These are phyloP conservation scores for Trichoplax adhaerens DNA, from an alignment of 37 sponge, comb jelly and placozoan genomes.

Conservation along the genomic window DNA sequence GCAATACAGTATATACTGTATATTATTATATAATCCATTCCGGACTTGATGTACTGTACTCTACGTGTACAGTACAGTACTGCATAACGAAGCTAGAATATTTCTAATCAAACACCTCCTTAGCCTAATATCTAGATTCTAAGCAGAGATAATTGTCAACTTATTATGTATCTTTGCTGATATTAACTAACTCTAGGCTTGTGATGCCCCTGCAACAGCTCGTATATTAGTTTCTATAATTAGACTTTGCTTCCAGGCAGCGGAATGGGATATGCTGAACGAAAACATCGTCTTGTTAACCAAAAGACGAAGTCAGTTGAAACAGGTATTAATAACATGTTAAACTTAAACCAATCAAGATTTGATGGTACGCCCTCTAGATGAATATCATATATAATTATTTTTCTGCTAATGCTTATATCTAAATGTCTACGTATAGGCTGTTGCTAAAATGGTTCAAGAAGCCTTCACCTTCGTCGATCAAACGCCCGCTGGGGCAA, in stretches of 20 bases:
- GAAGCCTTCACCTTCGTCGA: slow-evolving; percentile 72
- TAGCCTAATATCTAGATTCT: neutral
- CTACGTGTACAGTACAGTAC: neutral
- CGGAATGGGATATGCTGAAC: slow-evolving; percentile 76
- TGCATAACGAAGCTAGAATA: neutral
- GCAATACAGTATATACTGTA: too few relatives aligned
- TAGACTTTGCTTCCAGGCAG: slow-evolving; percentile 59
- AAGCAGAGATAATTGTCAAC: neutral
- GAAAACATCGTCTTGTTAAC: slow-evolving; percentile 73
- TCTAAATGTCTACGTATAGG: neutral
- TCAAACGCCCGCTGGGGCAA: slow-evolving; percentile 47
- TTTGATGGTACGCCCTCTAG: too few relatives aligned
- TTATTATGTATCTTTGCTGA: neutral
- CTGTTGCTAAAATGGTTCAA: slow-evolving; percentile 84
- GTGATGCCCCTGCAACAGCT: slow-evolving; percentile 59
- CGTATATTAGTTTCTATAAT: slow-evolving; percentile 71
- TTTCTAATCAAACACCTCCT: too few relatives aligned
- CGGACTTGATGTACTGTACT: too few relatives aligned
- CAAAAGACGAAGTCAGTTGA: slow-evolving; percentile 72
- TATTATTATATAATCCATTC: too few relatives aligned
- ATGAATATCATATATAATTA: too few relatives aligned
- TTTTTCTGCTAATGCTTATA: too few relatives aligned
- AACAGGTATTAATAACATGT: slow-evolving; percentile 27
- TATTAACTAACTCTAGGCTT: slow-evolving; percentile 28
- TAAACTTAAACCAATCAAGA: neutral